Evolutionary conservation across 2,113 vertebrate genomes (phyloP).

Genomic region (Cichladusa arquata): DNA sequence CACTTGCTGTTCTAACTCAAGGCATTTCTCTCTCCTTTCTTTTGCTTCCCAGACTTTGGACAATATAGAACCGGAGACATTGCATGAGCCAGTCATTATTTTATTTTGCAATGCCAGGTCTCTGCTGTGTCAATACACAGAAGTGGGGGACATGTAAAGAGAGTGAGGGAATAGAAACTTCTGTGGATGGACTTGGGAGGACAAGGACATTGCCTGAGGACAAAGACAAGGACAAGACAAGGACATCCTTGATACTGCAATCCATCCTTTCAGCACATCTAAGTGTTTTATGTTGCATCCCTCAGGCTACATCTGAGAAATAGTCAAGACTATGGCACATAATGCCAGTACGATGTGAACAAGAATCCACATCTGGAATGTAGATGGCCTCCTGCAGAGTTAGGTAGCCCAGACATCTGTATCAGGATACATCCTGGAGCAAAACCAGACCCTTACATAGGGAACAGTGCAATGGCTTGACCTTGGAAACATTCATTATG

Average conservation of each 20-base stretch:
- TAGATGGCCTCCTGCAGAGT: slow-evolving; percentile 48
- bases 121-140: neutral
- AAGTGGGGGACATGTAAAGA: neutral
- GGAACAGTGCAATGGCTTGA: neutral
- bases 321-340: neutral
- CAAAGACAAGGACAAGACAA: neutral
- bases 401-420: slow-evolving; percentile 48
- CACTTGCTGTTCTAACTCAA: neutral
- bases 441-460: neutral
- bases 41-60: neutral
- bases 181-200: neutral
- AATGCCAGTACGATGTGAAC: neutral
- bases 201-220: accelerated
- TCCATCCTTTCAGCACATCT: neutral
- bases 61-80: neutral
- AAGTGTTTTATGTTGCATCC: neutral
- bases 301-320: neutral
- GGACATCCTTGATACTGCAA: neutral
- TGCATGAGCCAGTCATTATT: neutral
- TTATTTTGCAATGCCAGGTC: neutral
- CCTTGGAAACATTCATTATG: slow-evolving; percentile 40
- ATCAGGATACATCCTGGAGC: slow-evolving; percentile 5
- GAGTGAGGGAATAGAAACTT: neutral
- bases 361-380: slow-evolving; percentile 44
- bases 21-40: neutral